Evolutionary conservation across 2,888 invertebrate genomes (phyloP), one percentile per base, ranked within the genome.

Genomic region (Cylindroiulus punctatus): DNA sequence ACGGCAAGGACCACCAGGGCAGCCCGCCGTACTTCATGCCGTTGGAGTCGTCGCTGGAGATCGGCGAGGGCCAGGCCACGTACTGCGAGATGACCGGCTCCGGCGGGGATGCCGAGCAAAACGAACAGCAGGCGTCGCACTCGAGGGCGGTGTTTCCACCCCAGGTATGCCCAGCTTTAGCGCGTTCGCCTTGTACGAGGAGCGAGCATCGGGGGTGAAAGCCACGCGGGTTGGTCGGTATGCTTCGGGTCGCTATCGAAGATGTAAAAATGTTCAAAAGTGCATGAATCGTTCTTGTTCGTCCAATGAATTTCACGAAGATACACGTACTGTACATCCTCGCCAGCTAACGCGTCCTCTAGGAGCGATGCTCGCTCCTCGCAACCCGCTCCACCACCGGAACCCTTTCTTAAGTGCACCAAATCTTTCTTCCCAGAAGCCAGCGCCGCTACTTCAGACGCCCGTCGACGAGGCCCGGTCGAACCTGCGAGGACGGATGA

Each of bases 1-100:
- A 82, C 22, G 42, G 42, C 82, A 42, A 82, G 42, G 82, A 82
- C n/a, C 65, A 65, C 26, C 65, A 65, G 26, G 65, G 65, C 65
- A 65, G 65, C 26, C 65, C 65, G 10, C 65, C 65, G 8, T 65
- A 65, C 8, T 65, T 65, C 65, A 65, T 65, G 65, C 65, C 65
- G 22, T 26, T 65, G 65, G 65, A 65, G 8, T 65, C 65, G 26
- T 65, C 65, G 8, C 26, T 65, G 65, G 65, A 65, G 8, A 65
- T 65, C 65, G 65, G 65, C 22, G 65, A 65, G 26, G 65, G 65
- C 26, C 65, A 65, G 26, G 65, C 65, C 0, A 26, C 65, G 10
- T 65, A 65, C 65, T 65, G 65, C 10, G 65, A 65, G 1, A 65
- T 65, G 65, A 65, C 65, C 26, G 65, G 65, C 65, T 26, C 22